Evolutionary conservation across 2,113 vertebrate genomes (phyloP).

Genomic region (Tragelaphus strepsiceros): DNA sequence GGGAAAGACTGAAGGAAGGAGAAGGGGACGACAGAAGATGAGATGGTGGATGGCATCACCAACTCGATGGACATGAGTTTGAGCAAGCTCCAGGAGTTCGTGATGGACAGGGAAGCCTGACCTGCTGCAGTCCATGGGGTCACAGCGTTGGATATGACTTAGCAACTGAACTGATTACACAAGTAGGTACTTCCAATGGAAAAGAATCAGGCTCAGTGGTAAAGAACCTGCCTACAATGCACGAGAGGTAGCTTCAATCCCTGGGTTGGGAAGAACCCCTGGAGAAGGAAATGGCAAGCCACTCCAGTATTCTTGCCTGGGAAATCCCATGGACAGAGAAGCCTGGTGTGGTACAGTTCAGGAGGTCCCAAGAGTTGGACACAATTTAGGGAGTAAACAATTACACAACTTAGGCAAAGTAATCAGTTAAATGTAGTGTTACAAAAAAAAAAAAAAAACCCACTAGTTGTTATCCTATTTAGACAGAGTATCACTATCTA

Average conservation of each 20-base stretch:
- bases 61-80: neutral
- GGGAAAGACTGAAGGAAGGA: neutral
- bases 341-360: neutral
- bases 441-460: neutral
- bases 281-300: neutral
- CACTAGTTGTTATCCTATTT: neutral
- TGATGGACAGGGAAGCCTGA: neutral
- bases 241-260: neutral
- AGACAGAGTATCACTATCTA: neutral
- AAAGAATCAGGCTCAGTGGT: neutral
- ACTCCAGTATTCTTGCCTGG: neutral
- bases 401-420: neutral
- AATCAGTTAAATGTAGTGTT: neutral
- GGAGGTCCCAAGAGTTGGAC: neutral
- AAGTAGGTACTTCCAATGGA: neutral
- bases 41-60: neutral
- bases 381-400: neutral
- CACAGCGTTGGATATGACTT: neutral
- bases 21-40: neutral
- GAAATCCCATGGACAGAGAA: neutral
- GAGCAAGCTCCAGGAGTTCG: neutral
- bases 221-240: neutral
- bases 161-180: neutral
- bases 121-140: neutral
- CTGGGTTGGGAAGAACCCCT: neutral